Base-by-base conservation (phyloP, 1,140 invertebrate genomes). In the Acromyrmex echinatior region DNA sequence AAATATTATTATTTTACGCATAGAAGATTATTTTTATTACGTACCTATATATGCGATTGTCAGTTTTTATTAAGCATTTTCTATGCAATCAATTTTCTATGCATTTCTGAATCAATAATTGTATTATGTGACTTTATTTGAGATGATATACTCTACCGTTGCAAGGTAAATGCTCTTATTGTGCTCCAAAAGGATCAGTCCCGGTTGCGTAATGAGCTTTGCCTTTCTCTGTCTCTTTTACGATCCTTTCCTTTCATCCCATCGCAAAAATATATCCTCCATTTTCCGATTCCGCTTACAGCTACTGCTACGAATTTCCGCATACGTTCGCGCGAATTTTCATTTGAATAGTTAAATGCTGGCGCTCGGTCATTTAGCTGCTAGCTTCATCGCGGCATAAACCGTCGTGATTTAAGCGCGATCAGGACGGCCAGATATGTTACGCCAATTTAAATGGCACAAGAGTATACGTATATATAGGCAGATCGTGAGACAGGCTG, bases 381-480 rank as follows among this genome's bases (percentile, higher is more conserved):
- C 12, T 58, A 84, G 68, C 35, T 51, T 81, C 53, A 51, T 31
- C 82, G 84, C 65, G 74, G 82, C 39, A 79, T 78, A 56, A 60
- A 85, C n/a, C 70, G 28, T 60, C 21, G 81, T 89, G 91, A 93
- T 92, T 92, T 89, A 93, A 91, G 63, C 73, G 60, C 53, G 79
- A 92, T 92, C 86, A 60, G 58, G 16, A 31, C 62, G 16, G 79
- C 71, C 76, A 90, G 91, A 92, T 92, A 92, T 76, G 90, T 91
- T 89, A 80, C 35, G 76, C 31, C 82, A 92, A 92, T 93, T 92
- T 89, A 92, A 92, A 90, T 63, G 71, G 68, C 14, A 28, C 49
- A 77, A 18, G 79, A 81, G 25, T 25, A 39, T 39, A n/a, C 31
- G 39, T 45, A 39, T 35, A 9, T 35, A 63, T 60, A 68, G 58